phyloP scores from a whole-genome alignment of 2,113 vertebrate genomes.

The Laticauda laticaudata region DNA sequence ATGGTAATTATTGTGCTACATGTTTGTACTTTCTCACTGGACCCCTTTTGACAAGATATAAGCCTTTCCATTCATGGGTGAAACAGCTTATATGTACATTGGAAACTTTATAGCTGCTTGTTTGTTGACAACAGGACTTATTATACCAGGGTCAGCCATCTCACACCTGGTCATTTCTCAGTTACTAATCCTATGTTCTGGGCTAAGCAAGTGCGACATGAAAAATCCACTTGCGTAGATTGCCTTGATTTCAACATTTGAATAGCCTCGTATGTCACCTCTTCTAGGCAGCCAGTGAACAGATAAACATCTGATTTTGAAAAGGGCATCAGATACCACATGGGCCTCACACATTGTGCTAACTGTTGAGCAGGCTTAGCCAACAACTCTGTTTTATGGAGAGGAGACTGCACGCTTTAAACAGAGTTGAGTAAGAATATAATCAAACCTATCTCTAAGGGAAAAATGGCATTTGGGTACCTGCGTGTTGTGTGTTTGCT shows the following conservation, averaged over 20 bases:
- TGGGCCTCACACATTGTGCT: neutral
- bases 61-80: neutral
- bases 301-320: neutral
- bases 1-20: neutral
- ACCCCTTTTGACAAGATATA: neutral
- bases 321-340: neutral
- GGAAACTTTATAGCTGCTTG: neutral
- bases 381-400: neutral
- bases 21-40: neutral
- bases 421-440: neutral
- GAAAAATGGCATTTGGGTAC: neutral
- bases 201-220: neutral
- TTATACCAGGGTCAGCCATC: neutral
- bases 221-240: neutral
- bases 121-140: neutral
- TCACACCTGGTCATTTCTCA: neutral
- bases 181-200: neutral
- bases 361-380: neutral
- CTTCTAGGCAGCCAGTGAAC: neutral
- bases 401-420: neutral
- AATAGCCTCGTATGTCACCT: neutral
- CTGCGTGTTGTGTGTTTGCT: neutral
- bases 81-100: neutral
- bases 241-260: neutral
- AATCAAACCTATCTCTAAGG: neutral